Evolutionary conservation across 1,140 invertebrate species (phyloP), one percentile per base, ranked within the genome.

Genomic region (Cepaea nemoralis): DNA sequence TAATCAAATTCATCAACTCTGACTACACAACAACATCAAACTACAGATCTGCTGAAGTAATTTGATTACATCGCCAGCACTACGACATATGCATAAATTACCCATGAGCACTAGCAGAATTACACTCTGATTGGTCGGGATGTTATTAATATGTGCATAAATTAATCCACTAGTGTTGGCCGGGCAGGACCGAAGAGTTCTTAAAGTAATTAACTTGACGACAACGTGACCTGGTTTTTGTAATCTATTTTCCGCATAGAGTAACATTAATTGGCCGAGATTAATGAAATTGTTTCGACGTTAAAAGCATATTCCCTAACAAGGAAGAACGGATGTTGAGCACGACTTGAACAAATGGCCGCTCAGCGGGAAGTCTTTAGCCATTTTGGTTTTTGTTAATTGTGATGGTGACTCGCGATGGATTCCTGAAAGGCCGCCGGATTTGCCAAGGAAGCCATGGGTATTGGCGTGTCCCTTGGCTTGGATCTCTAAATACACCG

Each of bases 91-190:
- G 59, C 59, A 63, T 63, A 63, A 31, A 63, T 63, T 63, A 63
- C 5, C 59, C 1, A 2, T 31, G 6, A 5, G n/a, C 8, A 16
- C 59, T 27, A 0, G 10, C 2, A 63, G 2, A 63, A 63, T 31
- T 1, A 12, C n/a, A 31, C 27, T 31, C 59, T 63, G 59, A 63
- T 63, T 63, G 59, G 59, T 63, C 27, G 22, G 27, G 16, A 31
- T 1, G n/a, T 63, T 63, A 63, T 63, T 63, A 63, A 31, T 31
- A 63, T 63, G 59, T 63, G 59, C 59, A 63, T 63, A 63, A 63
- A 63, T 63, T 63, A 63, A 63, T 63, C 59, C n/a, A 63, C 59
- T 63, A 31, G 59, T 31, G 6, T 63, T 63, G 1, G 59, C 59
- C n/a, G 27, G 59, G 1, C 16, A 31, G 27, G n/a, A 6, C 33